Base-by-base conservation (phyloP, 2,113 vertebrate genomes). In the Megalops atlanticus region DNA sequence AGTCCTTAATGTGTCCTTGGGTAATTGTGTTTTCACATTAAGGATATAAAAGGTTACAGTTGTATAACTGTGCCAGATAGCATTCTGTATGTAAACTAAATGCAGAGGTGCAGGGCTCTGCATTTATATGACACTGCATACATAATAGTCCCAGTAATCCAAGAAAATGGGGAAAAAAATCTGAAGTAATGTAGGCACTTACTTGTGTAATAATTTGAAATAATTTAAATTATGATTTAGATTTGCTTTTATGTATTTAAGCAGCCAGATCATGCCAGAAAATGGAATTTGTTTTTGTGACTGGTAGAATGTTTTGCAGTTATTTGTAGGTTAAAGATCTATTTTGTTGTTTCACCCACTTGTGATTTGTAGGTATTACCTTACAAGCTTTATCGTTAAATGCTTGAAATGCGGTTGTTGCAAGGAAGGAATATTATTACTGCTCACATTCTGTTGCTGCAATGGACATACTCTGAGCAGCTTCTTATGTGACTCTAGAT, bases 401-500 rank as follows among this genome's bases (percentile, higher is more conserved):
- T 31, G 11, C 31, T 64, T 27, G 2, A 27, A 64, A 6, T 64
- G 5, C 24, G 31, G 2, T 15, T 1, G 24, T 27, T 64, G 58
- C 31, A 10, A 31, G 11, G 21, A 64, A 64, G n/a, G 58, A 64
- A 31, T 24, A 31, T 31, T 64, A 64, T 27, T 8, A 21, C 16
- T 21, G 4, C 49, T 64, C 24, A 11, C 27, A 2, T 64, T n/a
- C 58, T 64, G 58, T 31, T 4, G 58, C 24, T 27, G 58, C 5
- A 64, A 6, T 64, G 58, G 58, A 4, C 58, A 27, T 10, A 0
- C 58, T 78, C 12, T 36, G 54, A 78, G 88, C 83, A 16, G 8
- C 39, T 80, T 64, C 21, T 14, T 45, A 39, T 38, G 39, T 40
- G 85, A 84, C 93, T 85, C 87, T 94, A 95, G 94, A 90, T 94